A percentile compares a stretch with the other conserved stretches of the same genome.
Evolutionary conservation across 2,888 invertebrate genomes (phyloP).

Genomic region (Desoria tigrina): DNA sequence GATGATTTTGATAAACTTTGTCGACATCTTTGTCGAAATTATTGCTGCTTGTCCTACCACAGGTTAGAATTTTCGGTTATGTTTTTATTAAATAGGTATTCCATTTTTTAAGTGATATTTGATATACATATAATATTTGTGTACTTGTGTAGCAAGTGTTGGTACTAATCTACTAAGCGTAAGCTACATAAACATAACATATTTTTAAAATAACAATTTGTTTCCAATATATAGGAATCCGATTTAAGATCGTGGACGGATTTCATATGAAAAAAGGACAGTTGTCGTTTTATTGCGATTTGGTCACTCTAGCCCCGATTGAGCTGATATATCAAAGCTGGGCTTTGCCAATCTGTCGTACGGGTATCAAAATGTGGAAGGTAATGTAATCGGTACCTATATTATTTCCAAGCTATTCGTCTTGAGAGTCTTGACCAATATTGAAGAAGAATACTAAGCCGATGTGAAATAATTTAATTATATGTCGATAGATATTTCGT

Average conservation of each 20-base stretch:
- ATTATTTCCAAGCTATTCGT: neutral
- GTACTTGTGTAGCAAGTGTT: too few species aligned
- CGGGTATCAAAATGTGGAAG: conserved; percentile 33
- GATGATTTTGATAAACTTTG: conserved; percentile 17
- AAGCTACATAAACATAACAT: too few species aligned
- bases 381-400: conserved; percentile 14
- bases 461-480: conserved; percentile 22
- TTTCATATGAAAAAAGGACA: conserved; percentile 20
- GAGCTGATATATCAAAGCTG: conserved; percentile 14
- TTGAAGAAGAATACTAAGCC: conserved; percentile 19
- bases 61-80: too few species aligned
- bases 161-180: too few species aligned
- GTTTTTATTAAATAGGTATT: too few species aligned
- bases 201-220: too few species aligned
- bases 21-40: conserved; percentile 43
- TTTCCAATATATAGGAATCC: too few species aligned
- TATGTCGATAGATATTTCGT: too few species aligned
- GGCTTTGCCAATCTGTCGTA: conserved; percentile 12
- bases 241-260: conserved; percentile 42
- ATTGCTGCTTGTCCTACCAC: conserved; percentile 36
- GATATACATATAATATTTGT: too few species aligned
- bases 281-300: conserved; percentile 38
- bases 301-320: conserved; percentile 35
- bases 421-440: neutral
- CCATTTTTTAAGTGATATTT: too few species aligned